Conservation (phyloP, 2,888 invertebrate species). For the Oasisia sp. region DNA sequence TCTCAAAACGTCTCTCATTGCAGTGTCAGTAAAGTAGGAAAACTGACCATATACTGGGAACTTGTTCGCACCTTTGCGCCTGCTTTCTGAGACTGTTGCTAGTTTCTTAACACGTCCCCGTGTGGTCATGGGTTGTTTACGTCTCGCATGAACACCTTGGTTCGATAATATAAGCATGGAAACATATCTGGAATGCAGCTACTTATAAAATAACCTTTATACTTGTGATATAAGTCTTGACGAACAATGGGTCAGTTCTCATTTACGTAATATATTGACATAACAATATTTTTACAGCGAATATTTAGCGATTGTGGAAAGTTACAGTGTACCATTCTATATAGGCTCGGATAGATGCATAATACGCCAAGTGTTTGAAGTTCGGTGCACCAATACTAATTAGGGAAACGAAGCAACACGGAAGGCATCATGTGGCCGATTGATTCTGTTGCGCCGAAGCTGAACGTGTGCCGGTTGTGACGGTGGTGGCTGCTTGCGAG, state of each 20-base stretch:
- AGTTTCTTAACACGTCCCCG: no score
- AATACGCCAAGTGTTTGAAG: background rate
- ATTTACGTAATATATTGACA: background rate
- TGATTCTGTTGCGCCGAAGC: background rate
- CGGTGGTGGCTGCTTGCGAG: background rate
- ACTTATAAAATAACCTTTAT: background rate
- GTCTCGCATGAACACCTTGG: no score
- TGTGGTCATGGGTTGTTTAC: no score
- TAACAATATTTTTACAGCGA: background rate
- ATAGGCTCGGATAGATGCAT: background rate
- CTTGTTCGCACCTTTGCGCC: no score
- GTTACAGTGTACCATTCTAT: background rate
- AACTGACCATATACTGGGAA: no score
- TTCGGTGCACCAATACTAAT: background rate
- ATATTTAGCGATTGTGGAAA: background rate
- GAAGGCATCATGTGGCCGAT: background rate
- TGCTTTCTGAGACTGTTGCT: no score
- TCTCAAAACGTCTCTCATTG: no score
- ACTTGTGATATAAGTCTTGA: background rate
- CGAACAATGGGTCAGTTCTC: background rate
- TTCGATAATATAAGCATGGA: no score
- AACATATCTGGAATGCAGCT: no score
- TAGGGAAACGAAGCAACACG: background rate
- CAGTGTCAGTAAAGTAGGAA: no score
- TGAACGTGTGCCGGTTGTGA: background rate